A percentile compares a stretch with the other conserved stretches of the same genome.
Conservation (phyloP, 2,113 vertebrate genomes). For the Anoplopoma fimbria region DNA sequence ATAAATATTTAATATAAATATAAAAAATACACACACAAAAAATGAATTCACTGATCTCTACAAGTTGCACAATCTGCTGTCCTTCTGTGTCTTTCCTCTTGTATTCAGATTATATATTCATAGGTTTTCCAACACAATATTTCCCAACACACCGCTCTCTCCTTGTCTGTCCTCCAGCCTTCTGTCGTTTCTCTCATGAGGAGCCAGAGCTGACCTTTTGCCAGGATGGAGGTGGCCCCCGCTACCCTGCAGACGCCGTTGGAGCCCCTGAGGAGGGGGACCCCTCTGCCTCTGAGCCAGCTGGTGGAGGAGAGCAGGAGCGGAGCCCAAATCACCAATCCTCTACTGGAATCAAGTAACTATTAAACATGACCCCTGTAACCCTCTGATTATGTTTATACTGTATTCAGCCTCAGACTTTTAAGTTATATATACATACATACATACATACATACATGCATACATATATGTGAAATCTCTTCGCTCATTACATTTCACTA, state of each 20-base stretch:
- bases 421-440: too few species aligned
- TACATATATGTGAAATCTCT: neutral
- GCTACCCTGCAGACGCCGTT: slow-evolving; percentile 34
- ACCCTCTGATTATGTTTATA: neutral
- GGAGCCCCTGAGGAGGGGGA: slow-evolving; percentile 60
- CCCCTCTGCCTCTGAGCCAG: slow-evolving; percentile 82
- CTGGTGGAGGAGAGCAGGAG: slow-evolving; percentile 85
- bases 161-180: slow-evolving; percentile 32
- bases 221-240: slow-evolving; percentile 83
- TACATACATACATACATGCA: too few species aligned
- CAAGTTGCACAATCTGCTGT: neutral
- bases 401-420: neutral
- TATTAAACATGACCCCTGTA: slow-evolving; percentile 9
- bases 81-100: neutral
- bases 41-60: neutral
- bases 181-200: slow-evolving; percentile 40
- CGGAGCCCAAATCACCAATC: slow-evolving; percentile 79
- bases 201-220: slow-evolving; percentile 28
- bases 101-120: neutral
- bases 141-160: neutral
- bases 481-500: neutral
- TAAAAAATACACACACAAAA: too few species aligned
- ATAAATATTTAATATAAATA: too few species aligned
- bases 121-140: neutral
- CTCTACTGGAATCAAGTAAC: slow-evolving; percentile 90